Evolutionary conservation across 1,140 invertebrate genomes (phyloP).

Genomic region (Tribolium madens): DNA sequence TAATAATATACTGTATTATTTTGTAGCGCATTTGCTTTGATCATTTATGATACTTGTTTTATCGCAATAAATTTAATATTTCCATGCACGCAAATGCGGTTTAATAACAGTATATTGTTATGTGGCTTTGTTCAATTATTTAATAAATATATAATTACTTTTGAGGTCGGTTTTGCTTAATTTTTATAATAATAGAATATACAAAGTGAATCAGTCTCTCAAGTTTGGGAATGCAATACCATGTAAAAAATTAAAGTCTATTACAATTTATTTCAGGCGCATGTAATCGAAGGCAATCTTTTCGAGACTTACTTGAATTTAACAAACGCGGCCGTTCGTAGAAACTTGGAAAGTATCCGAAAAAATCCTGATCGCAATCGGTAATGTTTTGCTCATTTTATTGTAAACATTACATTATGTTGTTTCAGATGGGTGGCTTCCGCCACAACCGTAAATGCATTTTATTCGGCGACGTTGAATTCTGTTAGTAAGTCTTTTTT

Average conservation of each 20-base stretch:
- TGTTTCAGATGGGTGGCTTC: conserved; percentile 75
- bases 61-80: neutral
- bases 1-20: no score
- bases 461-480: conserved; percentile 83
- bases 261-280: conserved; percentile 67
- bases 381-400: conserved; percentile 38
- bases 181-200: no score
- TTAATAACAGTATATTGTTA: neutral
- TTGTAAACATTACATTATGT: conserved; percentile 51
- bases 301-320: conserved; percentile 74
- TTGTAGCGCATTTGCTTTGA: neutral
- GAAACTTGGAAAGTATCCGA: conserved; percentile 72
- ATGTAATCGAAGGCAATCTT: conserved; percentile 72
- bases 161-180: neutral
- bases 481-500: conserved; percentile 78
- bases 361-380: conserved; percentile 69
- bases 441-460: conserved; percentile 81
- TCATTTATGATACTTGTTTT: neutral
- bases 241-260: neutral
- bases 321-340: conserved; percentile 70
- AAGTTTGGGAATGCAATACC: neutral
- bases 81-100: neutral
- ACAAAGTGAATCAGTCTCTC: no score
- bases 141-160: neutral
- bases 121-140: neutral